Percentiles rank a stretch among this genome's conserved stretches.
These are phyloP conservation scores for Xylophagus ater DNA, from an alignment of 2,888 invertebrate species.

Conservation along the genomic window DNA sequence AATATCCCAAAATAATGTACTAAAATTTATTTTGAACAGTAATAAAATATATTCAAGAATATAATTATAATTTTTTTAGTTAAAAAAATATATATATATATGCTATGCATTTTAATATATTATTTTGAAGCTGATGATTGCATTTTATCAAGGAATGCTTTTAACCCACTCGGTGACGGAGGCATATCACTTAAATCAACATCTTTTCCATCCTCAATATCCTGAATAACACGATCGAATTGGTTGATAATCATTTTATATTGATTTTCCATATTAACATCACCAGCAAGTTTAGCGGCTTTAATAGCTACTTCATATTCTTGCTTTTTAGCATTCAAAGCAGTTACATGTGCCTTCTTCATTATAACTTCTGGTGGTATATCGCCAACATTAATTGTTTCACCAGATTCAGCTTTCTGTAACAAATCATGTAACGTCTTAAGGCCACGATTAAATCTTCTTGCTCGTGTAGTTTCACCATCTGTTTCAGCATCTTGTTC, in stretches of 20 bases:
- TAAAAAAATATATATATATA: no score
- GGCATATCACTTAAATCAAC: slow-evolving; percentile 81
- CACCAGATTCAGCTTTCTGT: slow-evolving; percentile 62
- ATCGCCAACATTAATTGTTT: slow-evolving; percentile 59
- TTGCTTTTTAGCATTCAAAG: slow-evolving; percentile 50
- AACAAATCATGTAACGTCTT: slow-evolving; percentile 66
- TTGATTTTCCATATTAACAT: slow-evolving; percentile 56
- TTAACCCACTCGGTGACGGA: slow-evolving; percentile 49
- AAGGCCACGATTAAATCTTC: slow-evolving; percentile 65
- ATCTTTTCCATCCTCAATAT: slow-evolving; percentile 60
- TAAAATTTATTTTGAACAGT: no score
- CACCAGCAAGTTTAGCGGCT: slow-evolving; percentile 59
- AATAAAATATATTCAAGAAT: no score
- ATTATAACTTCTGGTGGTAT: slow-evolving; percentile 68
- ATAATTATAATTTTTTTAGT: no score
- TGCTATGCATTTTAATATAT: no score
- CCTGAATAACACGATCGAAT: slow-evolving; percentile 71
- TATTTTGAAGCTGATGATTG: no score
- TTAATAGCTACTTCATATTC: slow-evolving; percentile 74
- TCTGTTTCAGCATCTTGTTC: slow-evolving; percentile 61
- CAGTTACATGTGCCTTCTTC: slow-evolving; percentile 35
- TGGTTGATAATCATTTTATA: slow-evolving; percentile 68
- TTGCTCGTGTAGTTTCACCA: slow-evolving; percentile 62
- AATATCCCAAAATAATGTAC: no score
- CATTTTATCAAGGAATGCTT: slow-evolving; percentile 31